Evolutionary conservation across 2,113 vertebrate genomes (phyloP), one percentile per base, ranked within the genome.

Genomic region (Neofelis nebulosa): DNA sequence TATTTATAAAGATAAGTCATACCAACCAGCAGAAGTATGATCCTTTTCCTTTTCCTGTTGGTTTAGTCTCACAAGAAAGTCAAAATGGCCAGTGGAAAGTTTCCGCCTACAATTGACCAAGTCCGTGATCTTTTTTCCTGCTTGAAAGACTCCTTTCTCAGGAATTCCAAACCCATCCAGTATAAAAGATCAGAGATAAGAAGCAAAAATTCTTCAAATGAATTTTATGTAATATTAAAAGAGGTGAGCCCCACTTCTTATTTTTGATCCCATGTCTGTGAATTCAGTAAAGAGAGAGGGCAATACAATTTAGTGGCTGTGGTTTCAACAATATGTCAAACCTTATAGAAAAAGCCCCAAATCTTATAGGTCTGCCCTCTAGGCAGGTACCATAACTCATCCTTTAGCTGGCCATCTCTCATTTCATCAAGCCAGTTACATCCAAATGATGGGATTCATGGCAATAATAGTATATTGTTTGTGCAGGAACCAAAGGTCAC

Each of bases 161-260:
- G 5, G 6, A 41, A 61, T 61, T 71, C 2, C 55, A 84, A 83
- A 48, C 12, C 27, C 4, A 33, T 1, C 16, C 25, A 55, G 29
- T 23, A 14, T 10, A 48, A 52, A 4, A 19, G 0, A 57, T 18
- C 9, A 52, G 45, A 94, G 14, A 79, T 1, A 55, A 80, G 69
- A 86, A 36, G 65, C 9, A 52, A 63, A 33, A 45, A 19, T 45
- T 31, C 29, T 85, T 25, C 13, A 31, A 57, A 10, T 27, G 2
- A 5, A 23, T 38, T 50, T 57, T 82, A 2, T 57, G 12, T 25
- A 31, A 15, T 18, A n/a, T 5, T 27, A 45, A 52, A 36, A 29
- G 4, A 12, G 5, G 11, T 0, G 1, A 52, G 68, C 7, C 29
- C 29, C 7, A 6, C 4, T 89, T 61, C 25, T 1, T 36, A 38